Conservation (phyloP, 1,140 invertebrate genomes). For the Archivesica marissinica region DNA sequence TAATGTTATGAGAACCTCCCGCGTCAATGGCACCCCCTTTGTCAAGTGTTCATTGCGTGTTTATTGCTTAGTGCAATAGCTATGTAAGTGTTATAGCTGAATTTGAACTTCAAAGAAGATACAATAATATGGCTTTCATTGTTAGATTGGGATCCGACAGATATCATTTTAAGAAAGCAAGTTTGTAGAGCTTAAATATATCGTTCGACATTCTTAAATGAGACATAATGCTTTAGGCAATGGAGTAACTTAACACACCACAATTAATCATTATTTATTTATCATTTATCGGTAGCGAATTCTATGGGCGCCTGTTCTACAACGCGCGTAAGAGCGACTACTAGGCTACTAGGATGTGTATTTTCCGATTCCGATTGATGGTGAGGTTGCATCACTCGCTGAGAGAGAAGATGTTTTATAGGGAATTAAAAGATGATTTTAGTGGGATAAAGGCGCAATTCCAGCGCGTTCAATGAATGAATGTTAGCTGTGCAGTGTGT, state of each 20-base stretch:
- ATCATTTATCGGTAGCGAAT: neutral
- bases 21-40: constrained; percentile 6
- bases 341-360: neutral
- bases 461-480: neutral
- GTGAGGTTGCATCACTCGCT: neutral
- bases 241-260: neutral
- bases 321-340: neutral
- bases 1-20: neutral
- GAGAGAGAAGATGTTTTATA: neutral
- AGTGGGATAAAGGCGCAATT: neutral
- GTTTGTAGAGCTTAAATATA: neutral
- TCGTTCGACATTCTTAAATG: neutral
- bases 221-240: neutral
- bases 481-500: neutral
- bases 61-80: constrained; percentile 7
- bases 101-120: constrained; percentile 18
- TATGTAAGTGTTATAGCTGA: constrained; percentile 15
- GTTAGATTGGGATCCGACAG: neutral
- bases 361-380: neutral
- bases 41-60: neutral
- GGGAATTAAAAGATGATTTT: constrained; percentile 1
- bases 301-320: neutral
- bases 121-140: neutral
- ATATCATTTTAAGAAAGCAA: neutral
- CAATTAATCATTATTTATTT: constrained; percentile 2